Conservation (phyloP, 2,888 invertebrate genomes). For the Callyntrura sp. region DNA sequence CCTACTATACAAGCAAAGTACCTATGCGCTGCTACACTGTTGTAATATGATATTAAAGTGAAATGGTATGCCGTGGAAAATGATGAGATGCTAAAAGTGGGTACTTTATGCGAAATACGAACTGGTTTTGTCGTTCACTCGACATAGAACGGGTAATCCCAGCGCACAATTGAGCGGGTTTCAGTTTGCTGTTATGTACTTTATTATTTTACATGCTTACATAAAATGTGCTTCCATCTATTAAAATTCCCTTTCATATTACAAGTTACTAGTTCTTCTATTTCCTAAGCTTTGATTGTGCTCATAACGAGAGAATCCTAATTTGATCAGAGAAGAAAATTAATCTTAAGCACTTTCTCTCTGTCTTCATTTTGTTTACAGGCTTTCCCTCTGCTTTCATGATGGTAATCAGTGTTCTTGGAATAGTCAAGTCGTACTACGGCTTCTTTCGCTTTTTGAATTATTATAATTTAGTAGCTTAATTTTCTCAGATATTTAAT, state of each 20-base stretch:
- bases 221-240: neutral
- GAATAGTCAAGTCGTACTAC: neutral
- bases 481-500: too few relatives aligned
- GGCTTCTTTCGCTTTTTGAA: neutral
- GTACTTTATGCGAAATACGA: too few relatives aligned
- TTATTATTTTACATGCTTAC: neutral
- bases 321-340: slow-evolving; percentile 61
- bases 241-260: slow-evolving; percentile 21
- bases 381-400: slow-evolving; percentile 10
- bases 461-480: neutral
- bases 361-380: neutral
- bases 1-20: too few relatives aligned
- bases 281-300: slow-evolving; percentile 53
- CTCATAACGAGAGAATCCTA: slow-evolving; percentile 56
- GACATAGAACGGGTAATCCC: too few relatives aligned
- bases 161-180: too few relatives aligned
- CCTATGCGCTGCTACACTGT: too few relatives aligned
- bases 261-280: slow-evolving; percentile 4
- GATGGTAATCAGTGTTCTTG: slow-evolving; percentile 21
- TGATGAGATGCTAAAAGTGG: too few relatives aligned
- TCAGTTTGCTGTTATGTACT: neutral
- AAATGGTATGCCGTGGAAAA: too few relatives aligned
- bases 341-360: slow-evolving; percentile 46
- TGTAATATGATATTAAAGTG: too few relatives aligned
- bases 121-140: too few relatives aligned